phyloP scores from a whole-genome alignment of 2,888 invertebrate species.

The Philereme vetulata region DNA sequence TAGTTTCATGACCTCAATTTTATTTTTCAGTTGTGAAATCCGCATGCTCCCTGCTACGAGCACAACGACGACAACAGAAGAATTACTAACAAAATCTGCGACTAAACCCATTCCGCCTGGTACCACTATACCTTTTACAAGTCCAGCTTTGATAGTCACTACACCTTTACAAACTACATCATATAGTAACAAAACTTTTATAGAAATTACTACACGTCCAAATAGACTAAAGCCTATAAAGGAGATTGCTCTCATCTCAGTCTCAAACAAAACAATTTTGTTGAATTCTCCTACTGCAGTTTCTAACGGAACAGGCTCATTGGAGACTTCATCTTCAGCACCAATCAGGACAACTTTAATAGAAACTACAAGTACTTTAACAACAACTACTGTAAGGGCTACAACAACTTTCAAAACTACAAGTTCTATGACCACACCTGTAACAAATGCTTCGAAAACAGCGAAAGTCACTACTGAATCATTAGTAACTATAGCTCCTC shows the following conservation, averaged over 20 bases:
- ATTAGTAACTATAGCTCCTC: not conserved
- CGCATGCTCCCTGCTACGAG: slow-evolving; percentile 62
- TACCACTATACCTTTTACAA: slow-evolving; percentile 42
- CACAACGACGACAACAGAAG: slow-evolving; percentile 59
- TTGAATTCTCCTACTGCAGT: slow-evolving; percentile 3
- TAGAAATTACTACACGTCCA: slow-evolving; percentile 12
- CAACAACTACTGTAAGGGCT: slow-evolving; percentile 20
- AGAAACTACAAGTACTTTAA: slow-evolving; percentile 10
- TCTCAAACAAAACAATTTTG: slow-evolving; percentile 5
- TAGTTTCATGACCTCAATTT: slow-evolving; percentile 11
- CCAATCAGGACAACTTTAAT: slow-evolving; percentile 3
- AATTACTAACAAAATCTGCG: slow-evolving; percentile 68
- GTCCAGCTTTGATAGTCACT: slow-evolving; percentile 31
- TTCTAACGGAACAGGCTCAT: slow-evolving; percentile 8
- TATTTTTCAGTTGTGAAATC: slow-evolving; percentile 71
- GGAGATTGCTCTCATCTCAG: slow-evolving; percentile 1
- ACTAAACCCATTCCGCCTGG: slow-evolving; percentile 53
- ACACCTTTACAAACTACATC: slow-evolving; percentile 24
- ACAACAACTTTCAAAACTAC: slow-evolving; percentile 3
- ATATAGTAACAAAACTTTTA: slow-evolving; percentile 15
- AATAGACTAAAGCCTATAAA: slow-evolving; percentile 6
- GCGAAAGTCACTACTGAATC: slow-evolving; percentile 1
- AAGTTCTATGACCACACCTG: not conserved
- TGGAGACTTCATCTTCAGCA: slow-evolving; percentile 3
- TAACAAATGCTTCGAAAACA: slow-evolving; percentile 2